These are phyloP conservation scores for Xiphophorus couchianus DNA, from an alignment of 2,113 vertebrate species.

Conservation along the genomic window DNA sequence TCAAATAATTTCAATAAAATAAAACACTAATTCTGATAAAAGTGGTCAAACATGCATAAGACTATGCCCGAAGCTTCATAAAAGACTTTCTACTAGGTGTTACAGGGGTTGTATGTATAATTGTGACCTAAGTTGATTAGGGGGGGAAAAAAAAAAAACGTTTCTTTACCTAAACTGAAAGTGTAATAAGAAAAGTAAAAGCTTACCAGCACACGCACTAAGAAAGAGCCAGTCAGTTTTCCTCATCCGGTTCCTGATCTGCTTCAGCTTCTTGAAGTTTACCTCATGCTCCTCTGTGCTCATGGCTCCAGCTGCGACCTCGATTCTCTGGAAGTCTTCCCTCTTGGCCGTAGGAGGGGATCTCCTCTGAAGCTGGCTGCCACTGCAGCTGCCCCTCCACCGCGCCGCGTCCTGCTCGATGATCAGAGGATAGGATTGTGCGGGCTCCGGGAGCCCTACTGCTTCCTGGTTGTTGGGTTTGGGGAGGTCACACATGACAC, in stretches of 20 bases:
- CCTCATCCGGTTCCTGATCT: slow-evolving; percentile 97
- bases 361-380: slow-evolving; percentile 86
- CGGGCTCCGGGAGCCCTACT: slow-evolving; percentile 87
- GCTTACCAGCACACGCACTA: slow-evolving; percentile 96
- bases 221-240: slow-evolving; percentile 98
- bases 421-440: slow-evolving; percentile 89
- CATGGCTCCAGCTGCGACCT: slow-evolving; percentile 84
- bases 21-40: no score
- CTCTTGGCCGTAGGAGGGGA: slow-evolving; percentile 86
- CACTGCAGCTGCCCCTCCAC: slow-evolving; percentile 86
- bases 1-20: background rate
- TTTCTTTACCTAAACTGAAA: background rate
- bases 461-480: slow-evolving; percentile 85
- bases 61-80: background rate
- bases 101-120: no score
- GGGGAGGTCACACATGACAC: slow-evolving; percentile 93
- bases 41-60: background rate
- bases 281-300: slow-evolving; percentile 90
- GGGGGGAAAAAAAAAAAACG: no score
- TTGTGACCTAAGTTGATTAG: no score
- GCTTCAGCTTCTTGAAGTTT: slow-evolving; percentile 95
- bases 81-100: background rate
- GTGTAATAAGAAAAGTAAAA: background rate
- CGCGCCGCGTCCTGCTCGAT: slow-evolving; percentile 92
- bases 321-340: slow-evolving; percentile 97